phyloP scores from a whole-genome alignment of 2,113 vertebrate genomes.

The Eulacestoma nigropectus region DNA sequence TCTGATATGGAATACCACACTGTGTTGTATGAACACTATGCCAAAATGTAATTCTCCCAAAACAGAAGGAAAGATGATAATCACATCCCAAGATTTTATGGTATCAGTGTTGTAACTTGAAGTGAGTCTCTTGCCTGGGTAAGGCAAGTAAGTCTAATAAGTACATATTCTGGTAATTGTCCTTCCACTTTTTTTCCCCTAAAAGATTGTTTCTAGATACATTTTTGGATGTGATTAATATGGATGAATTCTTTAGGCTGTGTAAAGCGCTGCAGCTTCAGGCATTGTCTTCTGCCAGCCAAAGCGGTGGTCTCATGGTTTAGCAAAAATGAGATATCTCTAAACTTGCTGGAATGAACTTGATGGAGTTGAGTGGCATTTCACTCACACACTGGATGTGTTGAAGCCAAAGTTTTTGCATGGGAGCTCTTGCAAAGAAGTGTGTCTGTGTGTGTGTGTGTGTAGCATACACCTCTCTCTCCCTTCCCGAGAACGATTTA shows the following conservation, averaged over 20 bases:
- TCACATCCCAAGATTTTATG: not conserved
- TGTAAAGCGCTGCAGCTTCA: not conserved
- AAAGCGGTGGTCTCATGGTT: rapidly evolving
- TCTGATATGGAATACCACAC: not conserved
- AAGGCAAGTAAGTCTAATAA: not conserved
- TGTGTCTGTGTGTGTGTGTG: not conserved
- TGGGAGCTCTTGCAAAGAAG: not conserved
- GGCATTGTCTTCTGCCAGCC: not conserved
- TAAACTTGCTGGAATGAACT: not conserved
- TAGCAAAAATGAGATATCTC: not conserved
- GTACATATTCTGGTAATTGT: not conserved
- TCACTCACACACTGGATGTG: not conserved
- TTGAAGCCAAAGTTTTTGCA: not conserved
- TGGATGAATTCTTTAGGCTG: not conserved
- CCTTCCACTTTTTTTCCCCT: not conserved
- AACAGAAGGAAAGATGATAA: not conserved
- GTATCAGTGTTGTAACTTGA: not conserved
- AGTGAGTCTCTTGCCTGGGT: not conserved
- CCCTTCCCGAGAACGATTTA: not conserved
- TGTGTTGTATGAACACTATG: not conserved
- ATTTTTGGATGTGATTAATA: not conserved
- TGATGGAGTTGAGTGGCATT: not conserved
- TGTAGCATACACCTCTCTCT: not conserved
- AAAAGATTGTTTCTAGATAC: not conserved
- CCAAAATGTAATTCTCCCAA: not conserved